phyloP scores from a whole-genome alignment of 2,113 vertebrate genomes.

The Trematomus loennbergii region DNA sequence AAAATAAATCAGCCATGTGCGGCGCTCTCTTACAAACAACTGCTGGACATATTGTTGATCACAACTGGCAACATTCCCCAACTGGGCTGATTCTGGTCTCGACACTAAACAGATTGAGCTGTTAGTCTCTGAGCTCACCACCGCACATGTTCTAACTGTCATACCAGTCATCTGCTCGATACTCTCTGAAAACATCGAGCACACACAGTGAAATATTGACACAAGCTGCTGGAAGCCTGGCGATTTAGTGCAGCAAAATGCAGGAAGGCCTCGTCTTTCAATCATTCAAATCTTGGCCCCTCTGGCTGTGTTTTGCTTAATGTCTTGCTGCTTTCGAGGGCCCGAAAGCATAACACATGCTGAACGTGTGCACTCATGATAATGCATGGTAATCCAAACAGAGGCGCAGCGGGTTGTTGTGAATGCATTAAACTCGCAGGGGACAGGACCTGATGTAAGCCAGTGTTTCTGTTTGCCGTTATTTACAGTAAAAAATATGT shows the following conservation, averaged over 20 bases:
- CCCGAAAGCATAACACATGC: conserved; percentile 62
- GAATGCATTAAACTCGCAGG: conserved; percentile 12
- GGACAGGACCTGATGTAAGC: background rate
- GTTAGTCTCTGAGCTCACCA: conserved; percentile 60
- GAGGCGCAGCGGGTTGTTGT: conserved; percentile 13
- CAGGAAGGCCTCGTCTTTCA: conserved; percentile 58
- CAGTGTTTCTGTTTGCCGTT: too few species aligned
- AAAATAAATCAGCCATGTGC: conserved; percentile 60
- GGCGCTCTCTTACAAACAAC: conserved; percentile 68
- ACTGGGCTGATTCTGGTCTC: conserved; percentile 50
- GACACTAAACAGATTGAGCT: conserved; percentile 73
- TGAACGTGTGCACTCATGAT: conserved; percentile 40
- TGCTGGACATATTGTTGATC: conserved; percentile 73
- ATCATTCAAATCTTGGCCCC: conserved; percentile 53
- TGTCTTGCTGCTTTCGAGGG: conserved; percentile 45
- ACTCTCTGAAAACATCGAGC: conserved; percentile 3
- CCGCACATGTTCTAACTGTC: conserved; percentile 74
- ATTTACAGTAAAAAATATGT: too few species aligned
- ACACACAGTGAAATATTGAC: conserved; percentile 62
- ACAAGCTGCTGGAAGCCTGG: conserved; percentile 65
- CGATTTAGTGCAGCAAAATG: conserved; percentile 59
- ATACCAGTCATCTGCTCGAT: conserved; percentile 70
- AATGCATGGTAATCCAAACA: conserved; percentile 27
- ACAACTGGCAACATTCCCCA: conserved; percentile 73
- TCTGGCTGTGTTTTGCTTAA: conserved; percentile 57